Conservation (phyloP, 2,797 vertebrate species). For the Anas flavirostris region DNA sequence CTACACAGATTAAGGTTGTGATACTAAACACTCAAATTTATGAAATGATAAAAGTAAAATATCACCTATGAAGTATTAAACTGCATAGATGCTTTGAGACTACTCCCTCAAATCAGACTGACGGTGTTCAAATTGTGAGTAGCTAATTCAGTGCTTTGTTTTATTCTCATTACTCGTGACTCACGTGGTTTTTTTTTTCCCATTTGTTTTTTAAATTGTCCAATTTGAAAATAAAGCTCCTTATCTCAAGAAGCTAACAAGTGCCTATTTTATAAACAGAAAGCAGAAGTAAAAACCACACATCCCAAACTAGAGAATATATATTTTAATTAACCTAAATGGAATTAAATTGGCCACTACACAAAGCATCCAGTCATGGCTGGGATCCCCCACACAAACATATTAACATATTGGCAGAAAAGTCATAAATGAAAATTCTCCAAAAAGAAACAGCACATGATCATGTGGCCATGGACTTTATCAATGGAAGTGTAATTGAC, state of each 20-base stretch:
- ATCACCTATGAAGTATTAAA: neutral
- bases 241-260: neutral
- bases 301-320: neutral
- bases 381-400: neutral
- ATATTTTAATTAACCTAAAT: neutral
- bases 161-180: neutral
- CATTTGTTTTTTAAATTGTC: neutral
- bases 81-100: neutral
- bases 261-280: neutral
- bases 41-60: neutral
- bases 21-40: neutral
- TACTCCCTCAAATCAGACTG: neutral
- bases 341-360: neutral
- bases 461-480: neutral
- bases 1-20: neutral
- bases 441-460: neutral
- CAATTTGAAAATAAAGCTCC: neutral
- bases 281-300: neutral
- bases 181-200: neutral
- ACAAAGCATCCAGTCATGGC: neutral
- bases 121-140: neutral
- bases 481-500: neutral
- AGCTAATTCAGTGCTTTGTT: neutral
- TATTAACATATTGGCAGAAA: neutral
- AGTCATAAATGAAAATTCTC: neutral